These are phyloP conservation scores for Siniperca knerii DNA, from an alignment of 2,113 vertebrate species.

Conservation along the genomic window DNA sequence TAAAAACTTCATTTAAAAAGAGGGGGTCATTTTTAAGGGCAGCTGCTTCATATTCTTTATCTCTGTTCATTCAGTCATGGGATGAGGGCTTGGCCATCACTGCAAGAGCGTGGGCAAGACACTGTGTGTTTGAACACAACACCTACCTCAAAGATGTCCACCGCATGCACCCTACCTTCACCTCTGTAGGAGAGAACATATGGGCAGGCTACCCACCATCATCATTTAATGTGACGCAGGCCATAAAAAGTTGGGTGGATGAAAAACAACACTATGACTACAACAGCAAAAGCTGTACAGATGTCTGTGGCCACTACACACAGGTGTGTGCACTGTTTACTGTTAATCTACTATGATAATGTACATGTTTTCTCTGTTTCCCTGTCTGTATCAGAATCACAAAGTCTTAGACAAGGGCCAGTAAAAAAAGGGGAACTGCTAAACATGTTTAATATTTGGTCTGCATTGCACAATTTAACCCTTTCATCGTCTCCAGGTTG, in stretches of 20 bases:
- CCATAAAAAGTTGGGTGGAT: conserved; percentile 37
- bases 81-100: conserved; percentile 75
- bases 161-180: conserved; percentile 54
- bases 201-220: conserved; percentile 52
- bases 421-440: not conserved
- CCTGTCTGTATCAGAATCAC: not conserved
- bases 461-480: not conserved
- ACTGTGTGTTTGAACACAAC: conserved; percentile 74
- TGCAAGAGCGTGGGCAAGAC: conserved; percentile 62
- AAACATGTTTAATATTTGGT: not conserved
- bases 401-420: too few relatives aligned
- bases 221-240: accelerated
- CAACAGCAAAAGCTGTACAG: accelerated
- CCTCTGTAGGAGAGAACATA: conserved; percentile 79
- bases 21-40: not conserved
- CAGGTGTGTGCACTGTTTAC: conserved; percentile 64
- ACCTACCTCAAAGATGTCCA: not conserved
- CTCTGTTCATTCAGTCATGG: conserved; percentile 68
- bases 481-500: conserved; percentile 65
- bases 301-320: conserved; percentile 76
- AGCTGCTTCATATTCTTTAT: not conserved
- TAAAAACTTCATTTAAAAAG: not conserved
- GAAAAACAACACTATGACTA: conserved; percentile 55
- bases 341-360: not conserved
- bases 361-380: not conserved